phyloP scores from a whole-genome alignment of 2,113 vertebrate genomes.

The Barbus barbus region DNA sequence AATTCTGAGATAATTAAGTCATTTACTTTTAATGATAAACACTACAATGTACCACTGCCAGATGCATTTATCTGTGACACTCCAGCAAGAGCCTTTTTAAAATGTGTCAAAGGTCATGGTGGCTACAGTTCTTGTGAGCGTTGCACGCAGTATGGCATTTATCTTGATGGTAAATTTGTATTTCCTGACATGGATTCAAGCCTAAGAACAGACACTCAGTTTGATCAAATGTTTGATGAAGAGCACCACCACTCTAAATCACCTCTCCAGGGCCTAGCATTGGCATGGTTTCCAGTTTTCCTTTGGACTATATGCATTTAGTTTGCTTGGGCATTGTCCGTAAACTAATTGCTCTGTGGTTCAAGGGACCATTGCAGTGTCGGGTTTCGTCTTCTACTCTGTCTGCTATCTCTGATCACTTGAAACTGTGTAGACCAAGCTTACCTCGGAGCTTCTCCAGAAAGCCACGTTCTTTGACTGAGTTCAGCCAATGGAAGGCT shows the following conservation, averaged over 20 bases:
- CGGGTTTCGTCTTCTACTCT: neutral
- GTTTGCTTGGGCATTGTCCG: neutral
- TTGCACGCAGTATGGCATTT: neutral
- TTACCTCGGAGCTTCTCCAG: too few species aligned
- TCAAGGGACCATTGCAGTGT: neutral
- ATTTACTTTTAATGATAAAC: neutral
- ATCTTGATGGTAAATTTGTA: neutral
- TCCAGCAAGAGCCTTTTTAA: neutral
- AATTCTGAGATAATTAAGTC: too few species aligned
- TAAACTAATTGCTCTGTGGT: constrained; percentile 1
- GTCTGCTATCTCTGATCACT: too few species aligned
- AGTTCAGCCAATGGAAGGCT: neutral
- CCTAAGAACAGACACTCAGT: neutral
- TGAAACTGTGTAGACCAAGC: too few species aligned
- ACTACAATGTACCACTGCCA: neutral
- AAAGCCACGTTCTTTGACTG: too few species aligned
- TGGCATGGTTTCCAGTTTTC: neutral
- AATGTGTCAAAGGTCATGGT: constrained; percentile 10
- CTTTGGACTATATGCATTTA: neutral
- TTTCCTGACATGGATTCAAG: neutral
- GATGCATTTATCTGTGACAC: constrained; percentile 1
- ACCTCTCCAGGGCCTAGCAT: neutral
- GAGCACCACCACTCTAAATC: neutral
- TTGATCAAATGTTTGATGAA: neutral
- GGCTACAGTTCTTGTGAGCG: constrained; percentile 7